Conservation (phyloP, 2,888 invertebrate species). For the Eupeodes luniger region DNA sequence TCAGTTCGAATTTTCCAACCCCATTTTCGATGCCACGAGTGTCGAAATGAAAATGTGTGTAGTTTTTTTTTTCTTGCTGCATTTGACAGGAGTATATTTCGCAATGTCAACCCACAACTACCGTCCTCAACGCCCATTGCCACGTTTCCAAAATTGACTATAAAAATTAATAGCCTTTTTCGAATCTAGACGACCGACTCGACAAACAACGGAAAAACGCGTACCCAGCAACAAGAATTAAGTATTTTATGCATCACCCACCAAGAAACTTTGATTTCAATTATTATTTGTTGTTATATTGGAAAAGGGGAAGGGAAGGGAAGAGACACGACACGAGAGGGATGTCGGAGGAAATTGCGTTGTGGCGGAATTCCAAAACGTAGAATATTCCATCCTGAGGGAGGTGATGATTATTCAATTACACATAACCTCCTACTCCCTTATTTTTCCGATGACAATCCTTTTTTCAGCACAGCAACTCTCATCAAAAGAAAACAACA, state of each 20-base stretch:
- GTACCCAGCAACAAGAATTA: neutral
- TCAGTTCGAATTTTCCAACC: neutral
- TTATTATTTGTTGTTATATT: slow-evolving; percentile 29
- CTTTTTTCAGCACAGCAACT: neutral
- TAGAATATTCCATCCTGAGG: neutral
- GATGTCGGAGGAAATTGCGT: neutral
- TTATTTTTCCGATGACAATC: neutral
- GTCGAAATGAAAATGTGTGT: slow-evolving; percentile 15
- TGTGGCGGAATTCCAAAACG: neutral
- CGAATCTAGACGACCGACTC: slow-evolving; percentile 39
- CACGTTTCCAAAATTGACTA: slow-evolving; percentile 44
- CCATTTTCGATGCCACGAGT: neutral
- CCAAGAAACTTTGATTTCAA: slow-evolving; percentile 47
- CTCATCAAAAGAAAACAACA: neutral
- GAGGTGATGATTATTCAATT: slow-evolving; percentile 18
- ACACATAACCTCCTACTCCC: neutral
- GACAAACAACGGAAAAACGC: neutral
- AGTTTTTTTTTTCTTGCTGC: slow-evolving; percentile 40
- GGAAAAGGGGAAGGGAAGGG: neutral
- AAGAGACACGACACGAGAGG: neutral
- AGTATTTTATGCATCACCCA: neutral
- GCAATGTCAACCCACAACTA: neutral
- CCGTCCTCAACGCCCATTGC: neutral
- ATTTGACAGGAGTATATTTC: slow-evolving; percentile 62
- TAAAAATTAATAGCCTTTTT: slow-evolving; percentile 64